Conservation (phyloP, 2,888 invertebrate genomes). For the Sinelater perroti region DNA sequence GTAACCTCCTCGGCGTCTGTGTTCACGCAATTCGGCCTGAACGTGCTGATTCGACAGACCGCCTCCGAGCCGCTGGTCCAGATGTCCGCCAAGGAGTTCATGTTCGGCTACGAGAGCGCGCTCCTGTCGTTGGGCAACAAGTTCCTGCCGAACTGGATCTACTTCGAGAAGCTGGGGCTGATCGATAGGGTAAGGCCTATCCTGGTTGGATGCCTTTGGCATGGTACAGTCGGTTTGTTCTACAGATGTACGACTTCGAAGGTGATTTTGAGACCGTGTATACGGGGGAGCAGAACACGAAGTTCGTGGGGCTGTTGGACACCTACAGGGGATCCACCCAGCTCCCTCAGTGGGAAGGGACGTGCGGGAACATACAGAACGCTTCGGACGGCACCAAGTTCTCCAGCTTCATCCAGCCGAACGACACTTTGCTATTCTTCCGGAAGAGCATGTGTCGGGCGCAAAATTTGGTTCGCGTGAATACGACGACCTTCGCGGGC, state of each 20-base stretch:
- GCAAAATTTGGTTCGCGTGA: slow-evolving; percentile 72
- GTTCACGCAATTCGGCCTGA: slow-evolving; percentile 74
- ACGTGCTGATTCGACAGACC: slow-evolving; percentile 74
- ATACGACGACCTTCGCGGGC: slow-evolving; percentile 68
- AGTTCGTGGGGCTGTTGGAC: slow-evolving; percentile 75
- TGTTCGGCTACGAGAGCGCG: slow-evolving; percentile 88
- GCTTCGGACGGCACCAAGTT: slow-evolving; percentile 90
- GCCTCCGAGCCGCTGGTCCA: slow-evolving; percentile 75
- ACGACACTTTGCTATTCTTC: slow-evolving; percentile 78
- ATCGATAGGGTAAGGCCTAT: slow-evolving; percentile 79
- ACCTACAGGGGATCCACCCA: slow-evolving; percentile 77
- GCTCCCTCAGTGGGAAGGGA: slow-evolving; percentile 80
- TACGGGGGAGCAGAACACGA: slow-evolving; percentile 73
- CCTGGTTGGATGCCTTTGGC: background rate
- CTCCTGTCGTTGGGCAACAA: slow-evolving; percentile 85
- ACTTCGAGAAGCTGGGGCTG: slow-evolving; percentile 86
- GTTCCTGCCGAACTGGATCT: slow-evolving; percentile 84
- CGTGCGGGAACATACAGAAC: slow-evolving; percentile 78
- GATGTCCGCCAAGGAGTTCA: slow-evolving; percentile 87
- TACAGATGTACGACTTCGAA: slow-evolving; percentile 85
- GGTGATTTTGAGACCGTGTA: slow-evolving; percentile 82
- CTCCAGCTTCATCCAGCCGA: slow-evolving; percentile 71
- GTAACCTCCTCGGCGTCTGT: slow-evolving; percentile 73
- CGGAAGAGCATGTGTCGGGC: slow-evolving; percentile 87
- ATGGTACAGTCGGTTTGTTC: slow-evolving; percentile 12